phyloP scores from a whole-genome alignment of 2,797 vertebrate species.

The Erithacus rubecula region DNA sequence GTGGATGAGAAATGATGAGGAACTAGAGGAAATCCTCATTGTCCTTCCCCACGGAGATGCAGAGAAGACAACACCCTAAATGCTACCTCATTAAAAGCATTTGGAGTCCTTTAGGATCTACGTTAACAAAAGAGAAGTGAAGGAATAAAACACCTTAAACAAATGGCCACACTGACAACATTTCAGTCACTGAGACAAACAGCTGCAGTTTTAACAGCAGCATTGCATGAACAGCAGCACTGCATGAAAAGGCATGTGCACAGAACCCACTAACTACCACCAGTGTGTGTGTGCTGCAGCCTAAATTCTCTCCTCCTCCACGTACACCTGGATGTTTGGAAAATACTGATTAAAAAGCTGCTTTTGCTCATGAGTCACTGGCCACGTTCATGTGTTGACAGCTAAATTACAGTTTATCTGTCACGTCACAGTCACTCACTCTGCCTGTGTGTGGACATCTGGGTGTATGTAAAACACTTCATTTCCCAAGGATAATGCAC shows the following conservation, averaged over 20 bases:
- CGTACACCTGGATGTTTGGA: neutral
- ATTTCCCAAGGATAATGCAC: neutral
- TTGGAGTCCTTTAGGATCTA: neutral
- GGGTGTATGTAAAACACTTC: neutral
- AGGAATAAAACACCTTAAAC: neutral
- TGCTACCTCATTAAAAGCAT: neutral
- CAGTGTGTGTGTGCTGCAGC: neutral
- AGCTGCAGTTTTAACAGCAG: neutral
- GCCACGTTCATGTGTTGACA: neutral
- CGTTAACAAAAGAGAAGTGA: rapidly evolving
- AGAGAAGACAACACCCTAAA: neutral
- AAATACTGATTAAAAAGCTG: neutral
- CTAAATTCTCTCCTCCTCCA: neutral
- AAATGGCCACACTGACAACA: neutral
- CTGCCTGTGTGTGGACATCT: neutral
- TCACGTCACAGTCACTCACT: neutral
- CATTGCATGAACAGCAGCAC: neutral
- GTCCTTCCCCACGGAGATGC: neutral
- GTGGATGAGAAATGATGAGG: neutral
- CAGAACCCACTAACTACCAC: neutral
- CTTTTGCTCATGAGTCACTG: neutral
- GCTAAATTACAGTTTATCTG: neutral
- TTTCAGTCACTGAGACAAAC: neutral
- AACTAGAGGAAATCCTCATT: neutral
- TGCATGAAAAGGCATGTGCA: neutral